Base-by-base conservation (phyloP, 2,888 invertebrate genomes). In the Hydraecia micacea region DNA sequence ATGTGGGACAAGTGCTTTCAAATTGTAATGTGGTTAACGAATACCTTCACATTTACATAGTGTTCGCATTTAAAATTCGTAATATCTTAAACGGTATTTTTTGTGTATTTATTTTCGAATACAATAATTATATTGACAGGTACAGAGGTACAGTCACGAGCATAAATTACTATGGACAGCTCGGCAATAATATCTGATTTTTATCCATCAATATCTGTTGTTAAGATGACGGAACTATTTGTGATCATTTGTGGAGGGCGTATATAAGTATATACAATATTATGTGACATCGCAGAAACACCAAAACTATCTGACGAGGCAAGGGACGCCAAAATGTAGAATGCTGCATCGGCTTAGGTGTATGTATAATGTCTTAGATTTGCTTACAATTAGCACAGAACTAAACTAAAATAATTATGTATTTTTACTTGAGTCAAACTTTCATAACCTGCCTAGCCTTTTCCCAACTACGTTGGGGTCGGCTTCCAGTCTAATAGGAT, bases 1-100 rank as follows among this genome's bases (percentile, higher is more conserved):
- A 75, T 75, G 68, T 39, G 46, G 52, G 25, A 73, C 69, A 79
- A 72, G 83, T 73, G 62, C 1, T 72, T 0, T 21, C n/a, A 39
- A 79, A 69, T 78, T 68, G 28, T 68, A 72, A 60, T 66, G n/a
- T 39, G 21, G 15, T 49, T 28, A 11, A 7, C n/a, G 25, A 36
- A 7, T 46, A 63, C 9, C 42, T 36, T 60, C 25, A 11, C 11
- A 21, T 55, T 52, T 46, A 71, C n/a, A 15, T 42, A 36, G 6
- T 55, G n/a, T 70, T n/a, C 18, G 18, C 6, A 58, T 58, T 36
- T 36, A 18, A 69, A 36, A 6, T 36, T n/a, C 11, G 18, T 25
- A 18, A 36, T 55, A 36, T 55, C 52, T 6, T n/a, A 11, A 69
- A 36, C 36, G 9, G 9, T n/a, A 36, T 58, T 60, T 32, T 52